phyloP scores from a whole-genome alignment of 1,140 invertebrate species.

The Leptinotarsa lineolata region DNA sequence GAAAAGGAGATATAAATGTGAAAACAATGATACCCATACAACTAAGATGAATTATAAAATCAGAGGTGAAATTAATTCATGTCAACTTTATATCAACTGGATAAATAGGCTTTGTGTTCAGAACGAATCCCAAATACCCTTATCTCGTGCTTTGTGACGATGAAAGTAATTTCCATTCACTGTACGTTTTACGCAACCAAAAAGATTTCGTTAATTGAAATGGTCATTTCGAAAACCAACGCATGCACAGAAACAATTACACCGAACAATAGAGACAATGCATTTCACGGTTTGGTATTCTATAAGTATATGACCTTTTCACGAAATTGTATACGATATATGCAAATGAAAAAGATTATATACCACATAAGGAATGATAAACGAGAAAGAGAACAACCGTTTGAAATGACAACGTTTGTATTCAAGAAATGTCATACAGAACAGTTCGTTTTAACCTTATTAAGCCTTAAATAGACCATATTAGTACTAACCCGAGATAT shows the following conservation, averaged over 20 bases:
- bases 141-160: background rate
- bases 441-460: background rate
- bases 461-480: background rate
- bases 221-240: slow-evolving; percentile 8
- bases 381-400: background rate
- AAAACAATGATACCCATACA: too few species aligned
- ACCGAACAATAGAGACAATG: slow-evolving; percentile 5
- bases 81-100: too few species aligned
- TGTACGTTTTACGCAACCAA: background rate
- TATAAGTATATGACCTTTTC: background rate
- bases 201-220: background rate
- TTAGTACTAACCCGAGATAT: background rate
- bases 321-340: background rate
- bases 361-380: background rate
- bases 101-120: background rate
- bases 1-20: too few species aligned
- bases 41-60: too few species aligned
- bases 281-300: background rate
- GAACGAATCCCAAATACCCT: background rate
- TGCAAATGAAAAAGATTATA: background rate
- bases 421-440: background rate
- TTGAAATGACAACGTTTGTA: background rate
- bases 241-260: background rate
- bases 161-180: background rate
- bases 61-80: too few species aligned